Conservation (phyloP, 2,888 invertebrate genomes). For the Blastobasis lacticolella region DNA sequence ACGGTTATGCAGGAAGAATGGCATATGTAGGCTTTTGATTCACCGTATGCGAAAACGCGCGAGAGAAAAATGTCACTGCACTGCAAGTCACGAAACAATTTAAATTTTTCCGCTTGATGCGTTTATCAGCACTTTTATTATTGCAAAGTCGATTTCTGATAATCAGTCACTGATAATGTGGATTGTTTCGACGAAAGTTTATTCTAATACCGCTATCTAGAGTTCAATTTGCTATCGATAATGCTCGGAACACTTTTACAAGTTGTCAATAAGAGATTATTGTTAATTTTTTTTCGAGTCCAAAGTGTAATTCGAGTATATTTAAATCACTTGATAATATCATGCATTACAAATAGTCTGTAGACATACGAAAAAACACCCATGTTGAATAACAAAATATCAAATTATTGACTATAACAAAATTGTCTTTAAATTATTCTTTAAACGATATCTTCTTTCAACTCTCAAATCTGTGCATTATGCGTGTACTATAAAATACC, state of each 20-base stretch:
- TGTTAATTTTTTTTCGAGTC: too few species aligned
- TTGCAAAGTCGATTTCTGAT: too few species aligned
- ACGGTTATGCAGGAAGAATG: conserved; percentile 49
- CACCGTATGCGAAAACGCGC: conserved; percentile 5
- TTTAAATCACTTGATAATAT: conserved; percentile 27
- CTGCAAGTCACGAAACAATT: not conserved
- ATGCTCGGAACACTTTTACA: too few species aligned
- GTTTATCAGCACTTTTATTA: too few species aligned
- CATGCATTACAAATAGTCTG: conserved; percentile 57
- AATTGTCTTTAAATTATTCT: not conserved
- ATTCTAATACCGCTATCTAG: too few species aligned
- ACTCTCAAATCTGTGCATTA: not conserved
- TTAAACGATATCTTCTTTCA: not conserved
- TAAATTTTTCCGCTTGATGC: too few species aligned
- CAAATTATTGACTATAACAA: not conserved
- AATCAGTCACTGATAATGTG: too few species aligned
- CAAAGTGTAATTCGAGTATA: too few species aligned
- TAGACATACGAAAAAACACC: conserved; percentile 63
- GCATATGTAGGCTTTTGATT: conserved; percentile 64
- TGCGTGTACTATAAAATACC: not conserved
- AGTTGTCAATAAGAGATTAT: too few species aligned
- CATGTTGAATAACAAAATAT: conserved; percentile 38
- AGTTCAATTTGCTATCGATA: too few species aligned
- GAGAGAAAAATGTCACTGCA: not conserved
- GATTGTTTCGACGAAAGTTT: too few species aligned